Evolutionary conservation across 2,113 vertebrate species (phyloP), one percentile per base, ranked within the genome.

Genomic region (Potamarius usumacintae): DNA sequence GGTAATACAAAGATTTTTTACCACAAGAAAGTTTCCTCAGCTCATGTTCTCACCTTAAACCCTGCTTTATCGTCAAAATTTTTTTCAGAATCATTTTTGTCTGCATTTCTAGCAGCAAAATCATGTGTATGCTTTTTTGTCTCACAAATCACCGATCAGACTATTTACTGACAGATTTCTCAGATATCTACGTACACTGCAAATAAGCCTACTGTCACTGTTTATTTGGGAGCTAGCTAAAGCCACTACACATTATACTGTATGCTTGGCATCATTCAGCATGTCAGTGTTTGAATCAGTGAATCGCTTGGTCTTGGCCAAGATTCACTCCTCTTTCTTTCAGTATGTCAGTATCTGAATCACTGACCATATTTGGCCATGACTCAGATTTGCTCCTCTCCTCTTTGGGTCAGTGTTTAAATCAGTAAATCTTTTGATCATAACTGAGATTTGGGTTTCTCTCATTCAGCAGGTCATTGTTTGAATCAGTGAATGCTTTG

Each of bases 1-100:
- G 96, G 96, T 96, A 94, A 91, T 62, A 69, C 25, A 27, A 83
- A 67, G 48, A 9, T 79, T 53, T 53, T 34, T 27, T 17, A 15
- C 6, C 25, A 15, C 48, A 77, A 77, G 42, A 52, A 77, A 52
- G 74, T 52, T 77, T 14, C 42, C 22, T n/a, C 11, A 15, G n/a
- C 11, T 22, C 8, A 50, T 22, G 6, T 18, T 30, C 67, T 42
- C 4, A 30, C 5, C 22, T 65, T n/a, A n/a, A n/a, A 67, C n/a
- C n/a, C 9, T 69, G 65, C n/a, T 30, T 69, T 69, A 69, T 27
- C 11, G 30, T 5, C n/a, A 69, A 15, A 27, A 69, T 11, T 4
- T n/a, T 63, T 63, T 62, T 22, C 20, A 12, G 20, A 62, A 22
- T 62, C 20, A 5, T 62, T 22, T 62, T 62, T 62, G 20, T 22